phyloP scores from a whole-genome alignment of 2,888 invertebrate species.

The Frankliniella fusca region DNA sequence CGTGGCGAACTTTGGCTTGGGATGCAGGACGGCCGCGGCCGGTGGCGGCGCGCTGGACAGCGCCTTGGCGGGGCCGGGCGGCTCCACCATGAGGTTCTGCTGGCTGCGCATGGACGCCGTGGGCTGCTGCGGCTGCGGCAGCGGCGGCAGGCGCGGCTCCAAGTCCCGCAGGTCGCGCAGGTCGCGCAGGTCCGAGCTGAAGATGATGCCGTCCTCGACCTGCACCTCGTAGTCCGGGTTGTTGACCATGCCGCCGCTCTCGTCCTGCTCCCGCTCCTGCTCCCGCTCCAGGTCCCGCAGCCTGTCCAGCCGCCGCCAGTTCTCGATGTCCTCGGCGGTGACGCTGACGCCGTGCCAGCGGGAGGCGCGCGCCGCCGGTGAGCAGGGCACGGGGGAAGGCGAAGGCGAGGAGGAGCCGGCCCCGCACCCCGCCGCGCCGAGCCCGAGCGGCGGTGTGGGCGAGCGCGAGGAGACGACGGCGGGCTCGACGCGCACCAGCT shows the following conservation, averaged over 20 bases:
- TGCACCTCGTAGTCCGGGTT: slow-evolving; percentile 24
- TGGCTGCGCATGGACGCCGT: slow-evolving; percentile 5
- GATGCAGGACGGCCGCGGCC: slow-evolving; percentile 2
- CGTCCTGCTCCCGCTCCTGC: not conserved
- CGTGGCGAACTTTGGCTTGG: not conserved
- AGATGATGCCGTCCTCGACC: slow-evolving; percentile 15
- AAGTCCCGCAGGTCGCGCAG: not conserved
- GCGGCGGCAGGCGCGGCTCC: slow-evolving; percentile 22
- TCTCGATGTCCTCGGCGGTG: slow-evolving; percentile 15
- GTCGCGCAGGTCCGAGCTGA: slow-evolving; percentile 20
- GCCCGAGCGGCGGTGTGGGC: not conserved
- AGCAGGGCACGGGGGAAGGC: not conserved
- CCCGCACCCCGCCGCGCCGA: too few relatives aligned
- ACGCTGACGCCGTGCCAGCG: slow-evolving; percentile 15
- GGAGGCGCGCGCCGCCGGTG: slow-evolving; percentile 4
- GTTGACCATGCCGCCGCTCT: slow-evolving; percentile 1
- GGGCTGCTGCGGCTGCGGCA: slow-evolving; percentile 25
- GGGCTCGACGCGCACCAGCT: slow-evolving; percentile 18
- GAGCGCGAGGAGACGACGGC: not conserved
- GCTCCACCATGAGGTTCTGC: not conserved
- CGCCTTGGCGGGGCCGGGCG: not conserved
- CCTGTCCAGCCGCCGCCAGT: slow-evolving; percentile 18
- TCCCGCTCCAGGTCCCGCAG: not conserved
- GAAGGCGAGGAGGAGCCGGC: not conserved
- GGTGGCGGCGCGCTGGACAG: slow-evolving; percentile 18